phyloP scores from a whole-genome alignment of 1,140 invertebrate species.

The Pachyrhynchus sulphureomaculatus region DNA sequence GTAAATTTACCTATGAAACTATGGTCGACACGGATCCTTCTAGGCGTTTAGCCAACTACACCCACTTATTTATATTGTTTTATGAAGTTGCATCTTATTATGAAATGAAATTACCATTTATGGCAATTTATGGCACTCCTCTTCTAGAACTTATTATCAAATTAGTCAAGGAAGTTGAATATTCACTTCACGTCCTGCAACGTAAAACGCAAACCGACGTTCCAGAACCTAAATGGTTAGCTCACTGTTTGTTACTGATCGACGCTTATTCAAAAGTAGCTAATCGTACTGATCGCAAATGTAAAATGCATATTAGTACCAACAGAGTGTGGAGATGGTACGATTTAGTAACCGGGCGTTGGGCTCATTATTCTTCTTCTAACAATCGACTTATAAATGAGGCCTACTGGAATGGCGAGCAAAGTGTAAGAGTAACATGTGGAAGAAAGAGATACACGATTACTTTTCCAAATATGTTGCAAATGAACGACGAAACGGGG shows the following conservation, averaged over 20 bases:
- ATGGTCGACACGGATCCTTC: slow-evolving; percentile 33
- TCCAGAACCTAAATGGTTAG: slow-evolving; percentile 77
- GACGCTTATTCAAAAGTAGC: slow-evolving; percentile 83
- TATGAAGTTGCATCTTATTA: slow-evolving; percentile 70
- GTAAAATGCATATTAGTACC: slow-evolving; percentile 68
- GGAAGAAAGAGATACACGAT: slow-evolving; percentile 77
- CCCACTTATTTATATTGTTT: slow-evolving; percentile 74
- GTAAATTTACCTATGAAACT: background rate
- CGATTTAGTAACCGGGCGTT: slow-evolving; percentile 77
- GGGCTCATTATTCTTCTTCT: slow-evolving; percentile 72
- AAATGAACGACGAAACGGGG: slow-evolving; percentile 80
- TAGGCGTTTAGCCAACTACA: slow-evolving; percentile 43
- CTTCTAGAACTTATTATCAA: slow-evolving; percentile 61
- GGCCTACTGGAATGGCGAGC: slow-evolving; percentile 78
- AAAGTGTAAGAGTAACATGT: slow-evolving; percentile 70
- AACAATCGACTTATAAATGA: slow-evolving; percentile 84
- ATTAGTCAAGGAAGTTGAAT: slow-evolving; percentile 55
- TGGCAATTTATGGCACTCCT: slow-evolving; percentile 56
- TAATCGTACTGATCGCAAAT: slow-evolving; percentile 68
- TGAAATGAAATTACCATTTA: slow-evolving; percentile 70
- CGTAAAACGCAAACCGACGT: slow-evolving; percentile 13
- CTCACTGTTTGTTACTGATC: slow-evolving; percentile 74
- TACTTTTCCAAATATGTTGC: slow-evolving; percentile 81
- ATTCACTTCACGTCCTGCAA: slow-evolving; percentile 46
- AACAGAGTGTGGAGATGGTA: slow-evolving; percentile 83